Evolutionary conservation across 2,113 vertebrate genomes (phyloP).

Genomic region (Fulica atra): DNA sequence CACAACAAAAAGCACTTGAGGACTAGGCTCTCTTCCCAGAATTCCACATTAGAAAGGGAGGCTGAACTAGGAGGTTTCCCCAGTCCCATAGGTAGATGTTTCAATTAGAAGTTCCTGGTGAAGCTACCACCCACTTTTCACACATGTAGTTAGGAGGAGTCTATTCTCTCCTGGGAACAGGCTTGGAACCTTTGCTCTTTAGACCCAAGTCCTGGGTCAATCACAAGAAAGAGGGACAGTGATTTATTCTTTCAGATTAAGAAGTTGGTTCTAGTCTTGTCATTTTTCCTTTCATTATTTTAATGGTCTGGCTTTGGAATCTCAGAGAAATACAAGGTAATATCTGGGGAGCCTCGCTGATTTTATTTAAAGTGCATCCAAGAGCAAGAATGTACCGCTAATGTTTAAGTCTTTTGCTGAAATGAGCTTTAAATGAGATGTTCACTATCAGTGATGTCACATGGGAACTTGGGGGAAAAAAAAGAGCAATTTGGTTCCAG

Average conservation of each 20-base stretch:
- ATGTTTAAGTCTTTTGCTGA: not conserved
- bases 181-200: not conserved
- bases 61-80: not conserved
- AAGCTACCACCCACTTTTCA: not conserved
- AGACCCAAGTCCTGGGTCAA: not conserved
- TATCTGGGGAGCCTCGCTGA: not conserved
- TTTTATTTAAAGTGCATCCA: constrained; percentile 40
- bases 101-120: not conserved
- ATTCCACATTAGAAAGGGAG: not conserved
- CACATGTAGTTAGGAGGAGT: not conserved
- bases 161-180: not conserved
- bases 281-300: not conserved
- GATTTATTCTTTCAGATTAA: not conserved
- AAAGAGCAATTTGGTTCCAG: not conserved
- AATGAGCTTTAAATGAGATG: not conserved
- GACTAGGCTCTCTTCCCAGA: not conserved
- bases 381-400: not conserved
- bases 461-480: not conserved
- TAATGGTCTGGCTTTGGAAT: not conserved
- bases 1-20: not conserved
- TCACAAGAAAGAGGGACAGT: not conserved
- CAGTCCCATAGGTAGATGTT: not conserved
- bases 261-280: not conserved
- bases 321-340: not conserved
- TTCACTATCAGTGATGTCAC: not conserved